Base-by-base conservation (phyloP, 2,113 vertebrate genomes). In the Dendrocopos noguchii region DNA sequence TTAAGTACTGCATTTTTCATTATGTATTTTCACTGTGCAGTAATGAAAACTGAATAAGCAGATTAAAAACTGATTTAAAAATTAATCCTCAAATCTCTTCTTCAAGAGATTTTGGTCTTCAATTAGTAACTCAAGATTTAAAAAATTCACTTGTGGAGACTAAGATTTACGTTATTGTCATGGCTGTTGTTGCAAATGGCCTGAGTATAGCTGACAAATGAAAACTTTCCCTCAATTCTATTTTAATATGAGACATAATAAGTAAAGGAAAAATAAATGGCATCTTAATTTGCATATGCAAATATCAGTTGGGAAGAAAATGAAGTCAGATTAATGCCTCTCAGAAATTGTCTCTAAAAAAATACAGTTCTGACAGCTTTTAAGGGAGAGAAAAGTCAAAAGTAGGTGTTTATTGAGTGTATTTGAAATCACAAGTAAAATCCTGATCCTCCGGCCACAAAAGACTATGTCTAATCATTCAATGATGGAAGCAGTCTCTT, bases 31-130 rank as follows among this genome's bases (percentile, higher is more conserved):
- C 71, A 91, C 80, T 94, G 60, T 55, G 91, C n/a, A 75, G 57
- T 96, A 97, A 97, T 97, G 93, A 97, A 98, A 98, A 96, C 92
- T 92, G 88, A 96, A 95, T 97, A 97, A 97, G 97, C 79, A 97
- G 97, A 98, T 98, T 98, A 98, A 97, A 97, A 97, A 93, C 63
- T 96, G 95, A 97, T 97, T 97, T 96, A 96, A 97, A 97, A 97
- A 96, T 94, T 98, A 98, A 98, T 98, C 97, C 96, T 91, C 93
- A 97, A 97, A 97, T 98, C 96, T 97, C 90, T 95, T 96, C 83
- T 97, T 97, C 91, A 95, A 95, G 85, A 96, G 75, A 97, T 96
- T 98, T 97, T 97, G 74, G 61, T 91, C 96, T 97, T 97, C 96
- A 97, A 94, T 97, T 97, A 97, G 93, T 96, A 96, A 96, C 68